Conservation (phyloP, 2,113 vertebrate genomes). For the Gymnobelideus leadbeateri region DNA sequence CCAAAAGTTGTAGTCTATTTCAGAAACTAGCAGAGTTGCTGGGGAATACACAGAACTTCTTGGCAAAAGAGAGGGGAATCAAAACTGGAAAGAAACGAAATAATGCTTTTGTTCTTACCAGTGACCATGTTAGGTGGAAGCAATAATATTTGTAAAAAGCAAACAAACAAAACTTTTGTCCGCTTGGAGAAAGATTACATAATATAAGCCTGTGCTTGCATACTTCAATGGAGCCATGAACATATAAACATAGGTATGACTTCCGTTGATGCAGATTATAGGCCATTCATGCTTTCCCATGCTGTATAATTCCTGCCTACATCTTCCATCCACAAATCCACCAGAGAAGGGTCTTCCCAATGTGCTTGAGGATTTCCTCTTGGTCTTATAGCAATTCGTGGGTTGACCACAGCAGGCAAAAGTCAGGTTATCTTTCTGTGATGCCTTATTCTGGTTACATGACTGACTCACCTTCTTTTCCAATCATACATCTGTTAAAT, state of each 20-base stretch:
- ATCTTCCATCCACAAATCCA: no score
- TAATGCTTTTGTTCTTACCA: neutral
- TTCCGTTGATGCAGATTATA: no score
- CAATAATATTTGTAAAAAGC: neutral
- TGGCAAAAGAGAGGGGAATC: neutral
- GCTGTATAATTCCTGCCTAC: no score
- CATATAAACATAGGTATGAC: neutral
- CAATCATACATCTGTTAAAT: no score
- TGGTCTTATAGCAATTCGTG: no score
- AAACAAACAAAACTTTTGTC: neutral
- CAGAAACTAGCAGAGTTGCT: neutral
- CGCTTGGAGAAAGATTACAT: neutral
- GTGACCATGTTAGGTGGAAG: neutral
- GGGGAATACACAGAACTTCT: neutral
- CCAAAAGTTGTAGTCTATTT: neutral
- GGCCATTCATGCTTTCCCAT: no score
- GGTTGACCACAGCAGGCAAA: no score
- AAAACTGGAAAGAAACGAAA: neutral
- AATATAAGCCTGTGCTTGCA: neutral
- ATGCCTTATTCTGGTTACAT: no score
- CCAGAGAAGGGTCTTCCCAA: no score
- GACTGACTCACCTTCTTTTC: no score
- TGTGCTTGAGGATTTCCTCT: no score
- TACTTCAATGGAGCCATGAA: neutral
- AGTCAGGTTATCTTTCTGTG: no score